Evolutionary conservation across 2,113 vertebrate species (phyloP).

Genomic region (Pseudorasbora parva): DNA sequence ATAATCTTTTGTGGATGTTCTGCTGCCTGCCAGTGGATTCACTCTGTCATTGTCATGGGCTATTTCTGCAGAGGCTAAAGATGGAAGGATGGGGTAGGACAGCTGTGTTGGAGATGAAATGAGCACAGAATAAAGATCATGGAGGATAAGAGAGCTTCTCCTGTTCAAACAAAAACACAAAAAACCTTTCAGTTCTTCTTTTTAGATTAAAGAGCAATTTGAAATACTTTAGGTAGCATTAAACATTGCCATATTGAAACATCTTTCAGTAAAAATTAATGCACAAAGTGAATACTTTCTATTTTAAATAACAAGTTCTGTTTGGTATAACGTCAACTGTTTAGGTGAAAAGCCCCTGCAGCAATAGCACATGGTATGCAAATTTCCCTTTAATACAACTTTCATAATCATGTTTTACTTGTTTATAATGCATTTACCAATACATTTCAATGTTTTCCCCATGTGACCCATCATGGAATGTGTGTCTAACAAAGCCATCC

Average conservation of each 20-base stretch:
- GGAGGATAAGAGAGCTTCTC: slow-evolving; percentile 83
- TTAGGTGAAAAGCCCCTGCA: background rate
- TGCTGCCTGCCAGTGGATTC: slow-evolving; percentile 79
- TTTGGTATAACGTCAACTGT: background rate
- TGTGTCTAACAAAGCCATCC: slow-evolving; percentile 1
- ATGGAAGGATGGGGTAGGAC: slow-evolving; percentile 66
- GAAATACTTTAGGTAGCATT: background rate
- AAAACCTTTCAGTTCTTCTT: background rate
- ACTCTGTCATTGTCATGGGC: slow-evolving; percentile 83
- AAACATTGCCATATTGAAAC: background rate
- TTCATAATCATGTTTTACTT: background rate
- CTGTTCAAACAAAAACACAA: background rate
- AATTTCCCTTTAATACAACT: background rate
- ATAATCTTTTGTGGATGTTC: slow-evolving; percentile 79
- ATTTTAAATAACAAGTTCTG: background rate
- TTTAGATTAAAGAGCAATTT: background rate
- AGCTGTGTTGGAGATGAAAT: slow-evolving; percentile 78
- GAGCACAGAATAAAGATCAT: slow-evolving; percentile 80
- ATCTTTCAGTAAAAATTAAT: background rate
- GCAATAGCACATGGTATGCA: background rate
- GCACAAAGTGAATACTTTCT: background rate
- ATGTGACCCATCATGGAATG: background rate
- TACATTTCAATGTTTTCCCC: background rate
- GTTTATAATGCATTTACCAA: background rate
- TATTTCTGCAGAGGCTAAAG: slow-evolving; percentile 46